Conservation (phyloP, 1,140 invertebrate species). For the Conus ventricosus region DNA sequence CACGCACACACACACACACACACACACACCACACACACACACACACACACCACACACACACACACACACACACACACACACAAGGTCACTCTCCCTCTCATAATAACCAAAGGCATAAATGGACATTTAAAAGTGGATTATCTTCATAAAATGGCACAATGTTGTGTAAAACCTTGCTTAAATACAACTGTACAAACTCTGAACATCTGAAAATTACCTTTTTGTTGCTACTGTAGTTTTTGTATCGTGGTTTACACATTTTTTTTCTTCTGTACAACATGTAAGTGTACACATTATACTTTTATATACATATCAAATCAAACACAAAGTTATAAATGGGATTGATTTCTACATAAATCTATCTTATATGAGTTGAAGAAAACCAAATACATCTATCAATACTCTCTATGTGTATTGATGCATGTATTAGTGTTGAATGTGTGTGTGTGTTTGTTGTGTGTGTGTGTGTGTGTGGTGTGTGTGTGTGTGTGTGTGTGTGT, state of each 20-base stretch:
- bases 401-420: too few species aligned
- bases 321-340: background rate
- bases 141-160: background rate
- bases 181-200: background rate
- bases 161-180: background rate
- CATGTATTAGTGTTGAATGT: too few species aligned
- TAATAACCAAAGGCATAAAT: background rate
- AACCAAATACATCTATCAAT: too few species aligned
- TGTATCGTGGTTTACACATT: background rate
- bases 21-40: too few species aligned
- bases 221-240: background rate
- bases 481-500: conserved; percentile 1
- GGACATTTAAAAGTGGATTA: background rate
- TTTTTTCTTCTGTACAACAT: background rate
- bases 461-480: too few species aligned
- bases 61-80: conserved; percentile 17
- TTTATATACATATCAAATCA: background rate
- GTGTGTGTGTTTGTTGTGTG: conserved; percentile 1
- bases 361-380: too few species aligned
- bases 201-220: background rate
- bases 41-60: background rate
- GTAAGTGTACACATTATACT: too few species aligned
- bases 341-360: too few species aligned
- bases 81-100: background rate
- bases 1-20: too few species aligned